Conservation (phyloP, 2,113 vertebrate genomes). For the Pogona vitticeps region DNA sequence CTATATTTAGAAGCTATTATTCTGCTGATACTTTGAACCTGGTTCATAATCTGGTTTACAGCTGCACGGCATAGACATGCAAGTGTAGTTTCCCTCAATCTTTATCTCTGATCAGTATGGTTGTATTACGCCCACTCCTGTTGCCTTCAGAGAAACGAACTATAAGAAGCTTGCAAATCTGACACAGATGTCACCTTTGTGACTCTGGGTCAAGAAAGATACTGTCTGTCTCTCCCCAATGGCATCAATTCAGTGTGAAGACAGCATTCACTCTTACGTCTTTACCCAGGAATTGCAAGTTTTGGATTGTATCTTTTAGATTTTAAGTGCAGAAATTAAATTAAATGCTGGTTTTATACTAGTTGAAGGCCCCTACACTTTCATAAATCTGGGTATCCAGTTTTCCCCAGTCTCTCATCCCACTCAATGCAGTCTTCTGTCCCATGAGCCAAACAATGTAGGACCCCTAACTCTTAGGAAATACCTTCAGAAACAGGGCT, state of each 20-base stretch:
- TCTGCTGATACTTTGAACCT: not conserved
- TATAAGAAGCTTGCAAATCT: not conserved
- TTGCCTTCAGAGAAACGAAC: not conserved
- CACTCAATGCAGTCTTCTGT: too few relatives aligned
- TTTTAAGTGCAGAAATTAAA: not conserved
- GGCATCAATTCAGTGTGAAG: not conserved
- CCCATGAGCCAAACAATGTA: too few relatives aligned
- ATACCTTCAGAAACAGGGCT: not conserved
- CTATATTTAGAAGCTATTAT: not conserved
- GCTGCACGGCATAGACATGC: not conserved
- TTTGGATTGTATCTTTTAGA: not conserved
- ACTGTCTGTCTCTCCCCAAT: not conserved
- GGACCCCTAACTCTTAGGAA: not conserved
- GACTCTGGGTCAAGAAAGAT: not conserved
- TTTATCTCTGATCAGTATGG: not conserved
- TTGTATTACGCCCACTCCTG: not conserved
- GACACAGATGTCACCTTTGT: not conserved
- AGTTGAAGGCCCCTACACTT: not conserved
- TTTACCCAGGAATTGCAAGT: not conserved
- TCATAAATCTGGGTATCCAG: not conserved
- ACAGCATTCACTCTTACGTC: not conserved
- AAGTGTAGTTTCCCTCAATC: not conserved
- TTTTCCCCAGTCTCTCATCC: not conserved
- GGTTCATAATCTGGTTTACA: not conserved
- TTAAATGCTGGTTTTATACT: not conserved